phyloP scores from a whole-genome alignment of 2,113 vertebrate genomes.

The Cathartes aura region DNA sequence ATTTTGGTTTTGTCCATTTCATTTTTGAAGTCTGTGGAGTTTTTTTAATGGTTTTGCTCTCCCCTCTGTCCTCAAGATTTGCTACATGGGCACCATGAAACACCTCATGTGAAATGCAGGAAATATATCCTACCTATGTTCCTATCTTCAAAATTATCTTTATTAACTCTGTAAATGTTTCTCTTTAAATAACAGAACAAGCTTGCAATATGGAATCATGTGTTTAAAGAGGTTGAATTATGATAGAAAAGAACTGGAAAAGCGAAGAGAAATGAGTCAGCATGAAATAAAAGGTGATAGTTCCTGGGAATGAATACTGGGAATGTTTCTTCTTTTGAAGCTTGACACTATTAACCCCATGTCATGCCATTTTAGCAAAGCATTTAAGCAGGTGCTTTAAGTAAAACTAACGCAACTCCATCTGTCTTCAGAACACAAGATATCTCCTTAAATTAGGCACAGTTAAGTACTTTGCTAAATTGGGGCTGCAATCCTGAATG shows the following conservation, averaged over 20 bases:
- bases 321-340: constrained; percentile 44
- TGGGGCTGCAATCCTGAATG: background rate
- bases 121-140: constrained; percentile 16
- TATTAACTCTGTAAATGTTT: constrained; percentile 59
- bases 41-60: constrained; percentile 6
- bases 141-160: background rate
- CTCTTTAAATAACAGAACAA: constrained; percentile 86
- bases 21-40: background rate
- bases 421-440: background rate
- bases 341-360: background rate
- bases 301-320: background rate
- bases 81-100: background rate
- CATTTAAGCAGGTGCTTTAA: constrained; percentile 8
- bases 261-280: constrained; percentile 92
- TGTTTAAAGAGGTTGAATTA: constrained; percentile 99
- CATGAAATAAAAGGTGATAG: constrained; percentile 95
- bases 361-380: constrained; percentile 16
- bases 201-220: constrained; percentile 99
- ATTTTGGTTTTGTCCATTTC: background rate
- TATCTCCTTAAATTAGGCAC: background rate
- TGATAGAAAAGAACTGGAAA: constrained; percentile 97
- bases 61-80: background rate
- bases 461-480: constrained; percentile 10
- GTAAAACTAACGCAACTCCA: background rate
- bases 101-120: background rate